Percentiles rank a stretch among this genome's conserved stretches.
These are phyloP conservation scores for Lobophora halterata DNA, from an alignment of 2,888 invertebrate genomes.

Conservation along the genomic window DNA sequence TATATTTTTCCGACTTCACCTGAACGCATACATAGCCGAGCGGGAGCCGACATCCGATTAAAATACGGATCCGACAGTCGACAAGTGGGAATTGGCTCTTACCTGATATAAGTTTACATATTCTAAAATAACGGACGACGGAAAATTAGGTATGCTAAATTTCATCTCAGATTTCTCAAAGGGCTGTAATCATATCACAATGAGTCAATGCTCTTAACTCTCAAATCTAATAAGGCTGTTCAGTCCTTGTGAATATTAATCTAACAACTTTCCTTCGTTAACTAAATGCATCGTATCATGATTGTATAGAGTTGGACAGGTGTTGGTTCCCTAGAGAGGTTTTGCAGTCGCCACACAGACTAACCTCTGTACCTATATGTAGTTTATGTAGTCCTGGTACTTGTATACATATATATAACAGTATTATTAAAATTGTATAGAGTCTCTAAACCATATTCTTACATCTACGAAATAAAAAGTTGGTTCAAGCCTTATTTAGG, in stretches of 20 bases:
- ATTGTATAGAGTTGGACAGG: conserved; percentile 41
- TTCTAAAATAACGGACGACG: too few species aligned
- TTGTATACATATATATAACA: conserved; percentile 10
- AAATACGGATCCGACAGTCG: too few species aligned
- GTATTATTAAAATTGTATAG: conserved; percentile 10
- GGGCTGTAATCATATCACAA: not conserved
- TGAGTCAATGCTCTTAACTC: conserved; percentile 9
- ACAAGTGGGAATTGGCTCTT: too few species aligned
- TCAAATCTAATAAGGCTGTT: conserved; percentile 5
- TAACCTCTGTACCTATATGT: conserved; percentile 22
- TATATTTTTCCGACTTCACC: too few species aligned
- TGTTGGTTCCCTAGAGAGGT: conserved; percentile 51
- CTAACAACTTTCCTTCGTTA: conserved; percentile 13
- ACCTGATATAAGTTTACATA: too few species aligned
- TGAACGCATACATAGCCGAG: too few species aligned
- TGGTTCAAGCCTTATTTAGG: too few species aligned
- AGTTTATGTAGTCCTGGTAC: conserved; percentile 35
- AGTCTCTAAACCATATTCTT: too few species aligned
- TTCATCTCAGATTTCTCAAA: too few species aligned
- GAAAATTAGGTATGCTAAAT: too few species aligned
- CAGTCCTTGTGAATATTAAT: conserved; percentile 15
- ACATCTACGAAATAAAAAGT: too few species aligned
- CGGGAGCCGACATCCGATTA: too few species aligned
- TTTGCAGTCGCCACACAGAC: conserved; percentile 28
- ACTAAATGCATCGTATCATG: conserved; percentile 7